Conservation (phyloP, 1,140 invertebrate species). For the Helicoverpa armigera region DNA sequence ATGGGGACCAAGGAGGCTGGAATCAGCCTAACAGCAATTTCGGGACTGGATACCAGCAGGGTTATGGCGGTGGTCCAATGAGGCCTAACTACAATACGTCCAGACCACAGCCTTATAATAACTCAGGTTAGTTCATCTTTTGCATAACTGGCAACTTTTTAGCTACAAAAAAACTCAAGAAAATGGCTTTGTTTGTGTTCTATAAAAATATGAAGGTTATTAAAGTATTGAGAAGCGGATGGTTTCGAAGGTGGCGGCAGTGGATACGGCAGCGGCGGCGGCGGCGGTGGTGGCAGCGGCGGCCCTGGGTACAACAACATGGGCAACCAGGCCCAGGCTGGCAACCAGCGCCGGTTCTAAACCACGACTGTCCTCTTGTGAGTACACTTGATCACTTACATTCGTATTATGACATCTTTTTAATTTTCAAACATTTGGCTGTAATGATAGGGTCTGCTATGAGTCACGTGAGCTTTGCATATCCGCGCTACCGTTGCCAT, state of each 20-base stretch:
- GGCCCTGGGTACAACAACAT: slow-evolving; percentile 62
- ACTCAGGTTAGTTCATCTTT: slow-evolving; percentile 80
- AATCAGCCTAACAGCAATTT: slow-evolving; percentile 89
- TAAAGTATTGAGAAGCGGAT: slow-evolving; percentile 37
- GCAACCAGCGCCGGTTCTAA: slow-evolving; percentile 69
- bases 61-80: slow-evolving; percentile 90
- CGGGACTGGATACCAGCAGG: slow-evolving; percentile 92
- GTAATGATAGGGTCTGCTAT: slow-evolving; percentile 8
- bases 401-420: background rate
- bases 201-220: background rate
- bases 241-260: slow-evolving; percentile 67
- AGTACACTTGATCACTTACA: slow-evolving; percentile 57
- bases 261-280: slow-evolving; percentile 70
- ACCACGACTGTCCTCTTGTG: slow-evolving; percentile 65
- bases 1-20: slow-evolving; percentile 87
- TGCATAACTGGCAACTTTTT: too few species aligned
- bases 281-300: slow-evolving; percentile 81
- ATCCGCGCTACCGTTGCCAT: background rate
- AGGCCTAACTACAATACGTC: slow-evolving; percentile 89
- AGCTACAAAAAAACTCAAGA: too few species aligned
- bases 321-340: slow-evolving; percentile 57
- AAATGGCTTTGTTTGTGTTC: too few species aligned
- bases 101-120: slow-evolving; percentile 90
- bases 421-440: background rate
- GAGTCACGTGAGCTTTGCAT: slow-evolving; percentile 22